Percentiles rank a stretch among this genome's conserved stretches.
These are phyloP conservation scores for Takifugu ocellatus DNA, from an alignment of 2,797 vertebrate genomes.

Conservation along the genomic window DNA sequence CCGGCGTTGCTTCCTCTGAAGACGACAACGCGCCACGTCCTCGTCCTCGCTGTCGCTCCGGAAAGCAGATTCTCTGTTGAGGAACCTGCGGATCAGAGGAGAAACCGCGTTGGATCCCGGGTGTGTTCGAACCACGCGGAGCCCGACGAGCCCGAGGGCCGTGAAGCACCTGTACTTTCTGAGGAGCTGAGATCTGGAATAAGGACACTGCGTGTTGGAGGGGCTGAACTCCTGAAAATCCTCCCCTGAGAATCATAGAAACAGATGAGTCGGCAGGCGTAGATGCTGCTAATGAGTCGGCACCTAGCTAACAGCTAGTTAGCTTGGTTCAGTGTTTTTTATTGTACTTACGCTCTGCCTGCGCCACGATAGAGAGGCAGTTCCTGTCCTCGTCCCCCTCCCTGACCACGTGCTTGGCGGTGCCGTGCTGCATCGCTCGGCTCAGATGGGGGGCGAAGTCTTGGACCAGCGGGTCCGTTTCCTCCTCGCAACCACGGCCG, in stretches of 20 bases:
- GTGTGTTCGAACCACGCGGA: not conserved
- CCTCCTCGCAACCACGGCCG: slow-evolving; percentile 28
- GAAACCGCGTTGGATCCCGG: not conserved
- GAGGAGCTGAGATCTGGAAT: slow-evolving; percentile 33
- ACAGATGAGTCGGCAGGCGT: not conserved
- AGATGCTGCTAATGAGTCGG: no score
- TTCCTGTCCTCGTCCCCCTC: slow-evolving; percentile 38
- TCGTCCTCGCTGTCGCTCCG: slow-evolving; percentile 67
- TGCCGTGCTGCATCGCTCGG: slow-evolving; percentile 81
- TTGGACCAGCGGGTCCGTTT: slow-evolving; percentile 41
- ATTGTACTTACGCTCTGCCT: slow-evolving; percentile 82
- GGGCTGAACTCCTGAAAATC: slow-evolving; percentile 72
- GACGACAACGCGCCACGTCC: slow-evolving; percentile 32
- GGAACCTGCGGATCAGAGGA: slow-evolving; percentile 28
- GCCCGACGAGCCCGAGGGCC: not conserved
- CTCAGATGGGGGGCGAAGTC: slow-evolving; percentile 54
- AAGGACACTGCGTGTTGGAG: slow-evolving; percentile 46
- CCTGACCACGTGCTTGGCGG: slow-evolving; percentile 78
- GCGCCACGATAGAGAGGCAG: slow-evolving; percentile 83
- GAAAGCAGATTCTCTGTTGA: not conserved
- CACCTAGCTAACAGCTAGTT: not conserved
- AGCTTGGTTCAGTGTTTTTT: not conserved
- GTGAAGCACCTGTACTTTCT: slow-evolving; percentile 51
- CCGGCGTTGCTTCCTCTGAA: slow-evolving; percentile 76
- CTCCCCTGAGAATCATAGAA: slow-evolving; percentile 54